phyloP scores from a whole-genome alignment of 2,797 vertebrate genomes.

The Sus cebifrons region DNA sequence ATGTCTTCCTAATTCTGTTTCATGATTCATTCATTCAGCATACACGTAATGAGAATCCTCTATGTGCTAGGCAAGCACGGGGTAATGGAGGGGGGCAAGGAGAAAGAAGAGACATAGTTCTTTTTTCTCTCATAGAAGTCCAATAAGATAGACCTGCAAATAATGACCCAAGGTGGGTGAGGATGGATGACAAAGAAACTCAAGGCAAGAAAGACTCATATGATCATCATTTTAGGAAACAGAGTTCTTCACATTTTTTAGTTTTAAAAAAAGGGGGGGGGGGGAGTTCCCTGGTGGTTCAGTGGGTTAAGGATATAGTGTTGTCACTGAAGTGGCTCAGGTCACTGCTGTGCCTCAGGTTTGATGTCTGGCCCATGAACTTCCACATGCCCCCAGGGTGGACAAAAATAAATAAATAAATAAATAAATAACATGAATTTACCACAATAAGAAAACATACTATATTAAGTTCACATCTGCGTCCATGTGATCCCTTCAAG shows the following conservation, averaged over 20 bases:
- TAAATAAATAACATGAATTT: neutral
- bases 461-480: neutral
- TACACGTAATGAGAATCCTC: neutral
- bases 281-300: no score
- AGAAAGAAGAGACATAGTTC: neutral
- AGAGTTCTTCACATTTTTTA: neutral
- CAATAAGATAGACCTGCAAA: slow-evolving; percentile 7
- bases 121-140: slow-evolving; percentile 33
- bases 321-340: no score
- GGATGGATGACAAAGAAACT: neutral
- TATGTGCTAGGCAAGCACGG: neutral
- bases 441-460: neutral
- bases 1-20: neutral
- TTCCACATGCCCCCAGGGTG: no score
- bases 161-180: neutral
- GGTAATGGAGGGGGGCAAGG: no score
- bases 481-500: neutral
- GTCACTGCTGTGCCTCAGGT: no score
- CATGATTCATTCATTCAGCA: neutral
- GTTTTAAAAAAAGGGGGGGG: neutral
- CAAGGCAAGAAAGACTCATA: neutral
- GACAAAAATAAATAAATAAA: no score
- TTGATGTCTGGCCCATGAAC: no score
- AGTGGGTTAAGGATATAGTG: no score
- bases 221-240: slow-evolving; percentile 27